A percentile compares a stretch with the other conserved stretches of the same genome.
These are phyloP conservation scores for Porites lobata DNA, from an alignment of 92 coral and sea anemone genomes.

Conservation along the genomic window DNA sequence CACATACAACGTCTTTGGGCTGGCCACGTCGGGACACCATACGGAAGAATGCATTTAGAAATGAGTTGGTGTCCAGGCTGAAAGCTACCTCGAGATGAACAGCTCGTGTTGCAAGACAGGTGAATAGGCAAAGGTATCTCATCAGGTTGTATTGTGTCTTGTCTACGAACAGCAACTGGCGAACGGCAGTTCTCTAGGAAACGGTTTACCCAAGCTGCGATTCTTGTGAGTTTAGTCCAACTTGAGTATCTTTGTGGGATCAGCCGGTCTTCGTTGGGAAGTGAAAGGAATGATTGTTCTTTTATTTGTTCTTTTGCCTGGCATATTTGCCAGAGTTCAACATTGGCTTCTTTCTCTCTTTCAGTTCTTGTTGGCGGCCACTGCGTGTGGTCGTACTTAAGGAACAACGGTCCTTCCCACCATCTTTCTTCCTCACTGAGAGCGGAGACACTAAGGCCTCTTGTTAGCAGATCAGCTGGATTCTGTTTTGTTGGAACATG, in stretches of 20 bases:
- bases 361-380: conserved; percentile 53
- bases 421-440: no score
- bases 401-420: conserved; percentile 20
- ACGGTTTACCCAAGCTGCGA: conserved; percentile 27
- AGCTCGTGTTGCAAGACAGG: conserved; percentile 18
- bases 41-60: conserved; percentile 44
- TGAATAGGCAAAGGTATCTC: conserved; percentile 24
- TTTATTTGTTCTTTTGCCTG: conserved; percentile 12
- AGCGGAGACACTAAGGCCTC: no score
- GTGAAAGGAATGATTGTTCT: not conserved
- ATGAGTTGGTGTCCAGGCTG: conserved; percentile 51
- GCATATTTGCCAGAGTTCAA: not conserved
- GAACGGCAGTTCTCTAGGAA: conserved; percentile 40
- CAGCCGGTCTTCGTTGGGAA: conserved; percentile 22
- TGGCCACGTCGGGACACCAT: conserved; percentile 45
- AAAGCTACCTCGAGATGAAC: conserved; percentile 53
- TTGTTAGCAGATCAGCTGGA: not conserved
- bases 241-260: conserved; percentile 32
- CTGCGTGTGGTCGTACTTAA: not conserved
- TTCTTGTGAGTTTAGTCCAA: conserved; percentile 30
- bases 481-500: not conserved
- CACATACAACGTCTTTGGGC: conserved; percentile 49
- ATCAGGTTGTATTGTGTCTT: conserved; percentile 21
- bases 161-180: conserved; percentile 1
- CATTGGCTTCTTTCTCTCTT: not conserved